Percentiles rank a stretch among this genome's conserved stretches.
phyloP scores from a whole-genome alignment of 2,888 invertebrate genomes.

The Xanthorhoe designata region DNA sequence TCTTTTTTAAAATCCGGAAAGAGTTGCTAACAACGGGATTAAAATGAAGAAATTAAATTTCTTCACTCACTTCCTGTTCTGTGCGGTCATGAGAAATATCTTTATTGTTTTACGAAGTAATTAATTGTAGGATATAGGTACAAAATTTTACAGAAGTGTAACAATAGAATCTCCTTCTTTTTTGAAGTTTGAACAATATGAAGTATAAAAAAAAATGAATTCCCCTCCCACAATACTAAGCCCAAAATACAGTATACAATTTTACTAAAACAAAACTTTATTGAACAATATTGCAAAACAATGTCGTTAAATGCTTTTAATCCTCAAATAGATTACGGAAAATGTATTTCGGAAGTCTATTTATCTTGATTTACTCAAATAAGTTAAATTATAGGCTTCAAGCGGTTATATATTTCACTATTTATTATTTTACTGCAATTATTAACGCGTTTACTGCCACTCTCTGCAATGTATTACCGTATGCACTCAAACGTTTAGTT shows the following conservation, averaged over 20 bases:
- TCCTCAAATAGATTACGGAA: constrained; percentile 68
- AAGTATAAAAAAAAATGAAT: too few species aligned
- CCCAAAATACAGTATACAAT: too few species aligned
- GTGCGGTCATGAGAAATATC: neutral
- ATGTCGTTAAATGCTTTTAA: constrained; percentile 64
- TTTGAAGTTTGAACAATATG: too few species aligned
- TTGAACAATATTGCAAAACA: constrained; percentile 45
- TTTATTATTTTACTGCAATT: neutral
- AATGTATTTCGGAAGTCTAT: constrained; percentile 69
- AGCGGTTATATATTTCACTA: constrained; percentile 27
- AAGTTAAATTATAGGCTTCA: constrained; percentile 39
- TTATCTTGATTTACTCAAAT: constrained; percentile 64
- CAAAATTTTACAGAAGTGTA: too few species aligned
- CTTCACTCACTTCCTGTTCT: constrained; percentile 30
- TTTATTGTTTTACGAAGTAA: neutral
- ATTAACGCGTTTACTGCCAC: too few species aligned
- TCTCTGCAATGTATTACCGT: too few species aligned
- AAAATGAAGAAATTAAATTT: constrained; percentile 57
- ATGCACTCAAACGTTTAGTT: too few species aligned
- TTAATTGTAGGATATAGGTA: too few species aligned
- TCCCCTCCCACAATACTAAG: too few species aligned
- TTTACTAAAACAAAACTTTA: constrained; percentile 1
- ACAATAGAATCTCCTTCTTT: too few species aligned
- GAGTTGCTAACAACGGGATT: constrained; percentile 60
- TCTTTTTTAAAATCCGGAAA: constrained; percentile 67